Conservation (phyloP, 2,797 vertebrate genomes). For the Sebastes minor region DNA sequence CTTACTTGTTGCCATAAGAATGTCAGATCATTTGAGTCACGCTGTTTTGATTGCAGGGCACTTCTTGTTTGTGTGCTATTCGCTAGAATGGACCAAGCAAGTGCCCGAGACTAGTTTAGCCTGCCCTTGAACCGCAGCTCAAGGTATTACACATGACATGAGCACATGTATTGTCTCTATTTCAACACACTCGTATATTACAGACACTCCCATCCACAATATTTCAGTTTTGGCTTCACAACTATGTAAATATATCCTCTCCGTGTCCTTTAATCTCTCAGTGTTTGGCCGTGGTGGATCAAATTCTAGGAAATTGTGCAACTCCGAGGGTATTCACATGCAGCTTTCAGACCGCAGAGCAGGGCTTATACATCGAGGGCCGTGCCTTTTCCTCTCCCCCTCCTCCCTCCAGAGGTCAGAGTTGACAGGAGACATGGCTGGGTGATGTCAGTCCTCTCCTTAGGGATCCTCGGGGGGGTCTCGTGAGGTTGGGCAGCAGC, state of each 20-base stretch:
- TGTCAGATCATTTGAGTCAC: slow-evolving; percentile 30
- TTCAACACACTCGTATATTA: slow-evolving; percentile 16
- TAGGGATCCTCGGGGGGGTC: slow-evolving; percentile 22
- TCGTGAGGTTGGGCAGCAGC: slow-evolving; percentile 41
- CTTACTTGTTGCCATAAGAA: slow-evolving; percentile 20
- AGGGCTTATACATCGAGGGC: slow-evolving; percentile 20
- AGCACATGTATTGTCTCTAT: slow-evolving; percentile 19
- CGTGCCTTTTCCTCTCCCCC: slow-evolving; percentile 41
- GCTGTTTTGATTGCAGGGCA: slow-evolving; percentile 26
- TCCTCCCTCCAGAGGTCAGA: slow-evolving; percentile 56
- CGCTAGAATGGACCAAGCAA: slow-evolving; percentile 20
- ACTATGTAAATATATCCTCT: slow-evolving; percentile 47
- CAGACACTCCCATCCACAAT: not conserved
- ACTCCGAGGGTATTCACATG: slow-evolving; percentile 35
- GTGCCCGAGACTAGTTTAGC: slow-evolving; percentile 52
- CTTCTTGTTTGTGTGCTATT: slow-evolving; percentile 37
- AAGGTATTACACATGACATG: slow-evolving; percentile 15
- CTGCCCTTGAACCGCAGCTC: slow-evolving; percentile 57
- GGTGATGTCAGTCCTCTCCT: slow-evolving; percentile 62
- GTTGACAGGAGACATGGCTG: slow-evolving; percentile 73
- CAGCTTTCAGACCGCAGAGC: slow-evolving; percentile 34
- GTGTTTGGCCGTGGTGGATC: slow-evolving; percentile 45
- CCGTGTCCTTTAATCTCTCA: slow-evolving; percentile 8
- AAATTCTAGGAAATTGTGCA: slow-evolving; percentile 64
- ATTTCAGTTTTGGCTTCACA: slow-evolving; percentile 27